Conservation (phyloP, 2,888 invertebrate genomes). For the Macrophya annulata region DNA sequence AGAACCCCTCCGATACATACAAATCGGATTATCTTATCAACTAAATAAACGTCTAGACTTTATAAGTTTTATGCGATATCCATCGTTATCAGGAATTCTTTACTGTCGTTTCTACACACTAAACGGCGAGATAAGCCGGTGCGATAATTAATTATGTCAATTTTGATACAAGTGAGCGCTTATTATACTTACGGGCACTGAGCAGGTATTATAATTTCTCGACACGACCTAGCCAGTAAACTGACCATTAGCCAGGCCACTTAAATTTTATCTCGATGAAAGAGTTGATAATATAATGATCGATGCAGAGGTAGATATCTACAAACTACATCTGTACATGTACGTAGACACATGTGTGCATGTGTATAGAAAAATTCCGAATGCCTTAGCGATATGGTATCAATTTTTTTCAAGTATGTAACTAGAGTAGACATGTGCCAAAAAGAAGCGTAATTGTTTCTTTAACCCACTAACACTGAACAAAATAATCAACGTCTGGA, state of each 20-base stretch:
- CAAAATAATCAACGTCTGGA: too few relatives aligned
- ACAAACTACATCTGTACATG: neutral
- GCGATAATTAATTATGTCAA: neutral
- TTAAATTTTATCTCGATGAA: neutral
- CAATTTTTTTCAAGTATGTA: neutral
- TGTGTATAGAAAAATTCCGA: neutral
- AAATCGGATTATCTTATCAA: constrained; percentile 1
- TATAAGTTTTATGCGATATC: neutral
- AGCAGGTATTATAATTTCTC: neutral
- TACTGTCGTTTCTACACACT: neutral
- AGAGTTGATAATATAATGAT: neutral
- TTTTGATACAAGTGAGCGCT: neutral
- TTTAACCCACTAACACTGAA: too few relatives aligned
- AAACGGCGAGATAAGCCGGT: neutral
- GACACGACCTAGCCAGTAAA: neutral
- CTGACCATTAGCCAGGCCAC: neutral
- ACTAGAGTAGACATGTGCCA: neutral
- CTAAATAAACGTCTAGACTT: constrained; percentile 26
- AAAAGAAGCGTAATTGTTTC: too few relatives aligned
- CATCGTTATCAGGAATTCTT: neutral
- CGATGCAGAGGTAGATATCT: constrained; percentile 5
- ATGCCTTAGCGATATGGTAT: neutral
- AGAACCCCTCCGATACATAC: constrained; percentile 25
- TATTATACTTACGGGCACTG: neutral
- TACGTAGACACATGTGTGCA: too few relatives aligned